Base-by-base conservation (phyloP, 2,797 vertebrate species). In the Balearica regulorum region DNA sequence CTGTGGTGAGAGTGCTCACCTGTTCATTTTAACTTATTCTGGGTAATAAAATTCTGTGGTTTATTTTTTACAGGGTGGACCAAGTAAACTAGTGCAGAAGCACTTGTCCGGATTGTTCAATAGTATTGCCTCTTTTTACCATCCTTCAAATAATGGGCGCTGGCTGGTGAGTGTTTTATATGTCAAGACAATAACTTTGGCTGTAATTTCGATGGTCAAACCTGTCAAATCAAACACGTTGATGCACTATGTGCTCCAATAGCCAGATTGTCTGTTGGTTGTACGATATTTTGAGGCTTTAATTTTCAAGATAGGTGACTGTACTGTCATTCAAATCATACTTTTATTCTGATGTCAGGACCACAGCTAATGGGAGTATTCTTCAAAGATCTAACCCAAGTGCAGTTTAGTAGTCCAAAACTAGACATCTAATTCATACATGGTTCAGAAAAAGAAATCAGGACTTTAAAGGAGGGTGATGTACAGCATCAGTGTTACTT, bases 131-230 rank as follows among this genome's bases (percentile, higher is more conserved):
- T 99, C 99, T 44, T 99, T 99, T 97, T 99, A 99, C 77, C 99
- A 99, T 94, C 99, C 99, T 55, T 99, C 99, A 87, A 99, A 99
- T 97, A 99, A 99, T 9, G 99, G 99, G 22, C 99, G 99, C 83
- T 99, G 99, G 99, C 97, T 99, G 99, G 99, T 99, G 97, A 99
- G 99, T 98, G 60, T 29, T 51, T 88, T 84, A 28, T 17, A 9
- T 55, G 35, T 55, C 26, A 29, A 31, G 33, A 11, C 28, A 66
- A 3, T 35, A 58, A 28, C 48, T 91, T 81, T 14, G 37, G 4
- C 62, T 90, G 28, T 37, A 9, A 35, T 37, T 73, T 64, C 28
- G 12, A 5, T 1, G 5, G 66, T 62, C 58, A 84, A 65, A 21
- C 55, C 20, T 72, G 33, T 72, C n/a, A n/a, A 49, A 83, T 83